Evolutionary conservation across 2,797 vertebrate genomes (phyloP).

Genomic region (Anguilla megastoma): DNA sequence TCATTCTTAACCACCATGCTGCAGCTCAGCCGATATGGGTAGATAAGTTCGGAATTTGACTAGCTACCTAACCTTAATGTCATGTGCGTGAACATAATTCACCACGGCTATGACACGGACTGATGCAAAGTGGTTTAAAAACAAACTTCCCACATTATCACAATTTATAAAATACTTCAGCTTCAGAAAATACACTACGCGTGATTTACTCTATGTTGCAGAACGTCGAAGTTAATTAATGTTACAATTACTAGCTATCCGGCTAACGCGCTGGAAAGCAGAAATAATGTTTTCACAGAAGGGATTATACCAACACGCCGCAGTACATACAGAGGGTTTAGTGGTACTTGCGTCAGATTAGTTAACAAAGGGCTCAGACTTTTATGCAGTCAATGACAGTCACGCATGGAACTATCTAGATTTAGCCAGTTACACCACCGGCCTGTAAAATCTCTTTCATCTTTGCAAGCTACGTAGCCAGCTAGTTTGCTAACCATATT

Average conservation of each 20-base stretch:
- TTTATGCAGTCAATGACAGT: background rate
- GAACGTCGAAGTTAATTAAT: background rate
- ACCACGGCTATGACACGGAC: background rate
- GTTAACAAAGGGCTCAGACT: background rate
- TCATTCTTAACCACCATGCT: conserved; percentile 34
- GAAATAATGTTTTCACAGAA: background rate
- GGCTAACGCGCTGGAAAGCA: background rate
- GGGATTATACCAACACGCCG: background rate
- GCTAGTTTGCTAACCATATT: background rate
- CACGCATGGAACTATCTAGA: background rate
- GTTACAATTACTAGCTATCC: background rate
- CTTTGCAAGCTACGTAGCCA: background rate
- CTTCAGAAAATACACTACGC: background rate
- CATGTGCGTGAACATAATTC: background rate
- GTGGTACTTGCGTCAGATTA: background rate
- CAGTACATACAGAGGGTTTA: background rate
- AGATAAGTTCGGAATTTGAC: conserved; percentile 33
- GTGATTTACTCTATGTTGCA: background rate
- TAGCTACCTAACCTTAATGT: background rate
- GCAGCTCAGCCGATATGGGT: conserved; percentile 18
- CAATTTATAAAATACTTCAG: background rate
- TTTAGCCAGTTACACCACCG: background rate
- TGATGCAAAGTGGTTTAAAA: background rate
- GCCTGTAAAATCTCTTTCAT: background rate
- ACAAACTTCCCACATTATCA: background rate